phyloP scores from a whole-genome alignment of 2,113 vertebrate species.

The Neotragus moschatus region DNA sequence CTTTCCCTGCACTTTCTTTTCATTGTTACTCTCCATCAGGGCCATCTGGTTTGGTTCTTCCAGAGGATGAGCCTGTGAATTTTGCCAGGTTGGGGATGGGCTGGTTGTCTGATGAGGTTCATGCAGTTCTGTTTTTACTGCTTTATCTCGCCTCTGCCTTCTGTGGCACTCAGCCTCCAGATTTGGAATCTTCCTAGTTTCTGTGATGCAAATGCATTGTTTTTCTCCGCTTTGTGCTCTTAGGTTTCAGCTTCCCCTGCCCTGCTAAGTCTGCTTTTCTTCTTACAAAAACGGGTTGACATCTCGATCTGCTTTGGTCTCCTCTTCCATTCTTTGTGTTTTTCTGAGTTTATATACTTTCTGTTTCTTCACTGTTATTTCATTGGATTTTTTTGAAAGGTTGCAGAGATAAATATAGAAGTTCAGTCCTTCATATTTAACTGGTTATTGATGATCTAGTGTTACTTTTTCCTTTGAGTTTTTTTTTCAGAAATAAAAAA shows the following conservation, averaged over 20 bases:
- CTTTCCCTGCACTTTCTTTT: neutral
- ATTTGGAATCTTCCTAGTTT: neutral
- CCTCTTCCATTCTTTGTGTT: neutral
- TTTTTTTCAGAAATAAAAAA: conserved; percentile 7
- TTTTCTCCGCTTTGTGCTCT: neutral
- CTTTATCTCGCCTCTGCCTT: neutral
- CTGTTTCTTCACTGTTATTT: neutral
- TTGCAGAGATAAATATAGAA: neutral
- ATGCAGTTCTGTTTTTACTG: neutral
- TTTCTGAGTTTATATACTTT: neutral
- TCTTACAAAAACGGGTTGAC: conserved; percentile 4
- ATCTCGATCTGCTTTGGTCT: neutral
- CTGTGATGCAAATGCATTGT: neutral
- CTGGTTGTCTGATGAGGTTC: neutral
- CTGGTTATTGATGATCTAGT: neutral
- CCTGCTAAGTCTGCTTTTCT: neutral
- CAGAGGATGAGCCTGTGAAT: neutral
- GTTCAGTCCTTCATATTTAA: neutral
- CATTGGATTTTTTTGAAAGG: neutral
- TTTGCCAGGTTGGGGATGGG: neutral
- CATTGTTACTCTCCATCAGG: neutral
- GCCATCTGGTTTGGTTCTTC: neutral
- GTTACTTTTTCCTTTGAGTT: neutral
- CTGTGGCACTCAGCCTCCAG: neutral
- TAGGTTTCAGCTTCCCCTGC: neutral